Conservation (phyloP, 2,797 vertebrate genomes). For the Pygocentrus nattereri region DNA sequence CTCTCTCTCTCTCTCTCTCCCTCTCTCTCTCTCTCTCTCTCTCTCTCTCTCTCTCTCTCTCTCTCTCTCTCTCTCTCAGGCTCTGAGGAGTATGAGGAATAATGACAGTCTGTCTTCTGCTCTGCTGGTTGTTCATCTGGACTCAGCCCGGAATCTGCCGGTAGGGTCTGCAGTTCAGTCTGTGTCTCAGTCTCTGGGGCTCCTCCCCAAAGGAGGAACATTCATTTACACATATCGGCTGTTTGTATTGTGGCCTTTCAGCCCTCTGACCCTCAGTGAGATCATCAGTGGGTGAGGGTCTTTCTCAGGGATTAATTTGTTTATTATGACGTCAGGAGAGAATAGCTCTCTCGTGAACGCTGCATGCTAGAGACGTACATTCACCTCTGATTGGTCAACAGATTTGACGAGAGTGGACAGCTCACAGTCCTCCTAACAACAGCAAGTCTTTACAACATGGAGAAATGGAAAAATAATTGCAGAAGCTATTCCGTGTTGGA, state of each 20-base stretch:
- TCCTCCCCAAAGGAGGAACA: background rate
- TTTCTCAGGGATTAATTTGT: too few relatives aligned
- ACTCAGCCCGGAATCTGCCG: slow-evolving; percentile 94
- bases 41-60: background rate
- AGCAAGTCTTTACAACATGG: too few relatives aligned
- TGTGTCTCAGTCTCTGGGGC: background rate
- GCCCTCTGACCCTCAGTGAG: background rate
- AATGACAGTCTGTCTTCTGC: slow-evolving; percentile 94
- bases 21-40: slow-evolving; percentile 10
- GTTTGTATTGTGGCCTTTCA: background rate
- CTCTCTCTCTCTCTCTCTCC: slow-evolving; percentile 5
- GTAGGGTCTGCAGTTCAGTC: slow-evolving; percentile 79
- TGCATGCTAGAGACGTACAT: too few relatives aligned
- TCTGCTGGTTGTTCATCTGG: slow-evolving; percentile 91
- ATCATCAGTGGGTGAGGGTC: background rate
- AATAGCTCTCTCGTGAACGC: too few relatives aligned
- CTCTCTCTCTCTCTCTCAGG: slow-evolving; percentile 74
- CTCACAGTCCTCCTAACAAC: too few relatives aligned
- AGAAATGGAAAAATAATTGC: too few relatives aligned
- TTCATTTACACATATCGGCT: too few relatives aligned
- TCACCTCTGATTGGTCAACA: too few relatives aligned
- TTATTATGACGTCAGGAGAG: too few relatives aligned
- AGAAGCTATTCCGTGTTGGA: too few relatives aligned
- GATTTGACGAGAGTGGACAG: too few relatives aligned
- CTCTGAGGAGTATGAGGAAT: slow-evolving; percentile 87